A percentile compares a stretch with the other conserved stretches of the same genome.
phyloP scores from a whole-genome alignment of 1,140 invertebrate genomes.

The Sminthurides bifidus region DNA sequence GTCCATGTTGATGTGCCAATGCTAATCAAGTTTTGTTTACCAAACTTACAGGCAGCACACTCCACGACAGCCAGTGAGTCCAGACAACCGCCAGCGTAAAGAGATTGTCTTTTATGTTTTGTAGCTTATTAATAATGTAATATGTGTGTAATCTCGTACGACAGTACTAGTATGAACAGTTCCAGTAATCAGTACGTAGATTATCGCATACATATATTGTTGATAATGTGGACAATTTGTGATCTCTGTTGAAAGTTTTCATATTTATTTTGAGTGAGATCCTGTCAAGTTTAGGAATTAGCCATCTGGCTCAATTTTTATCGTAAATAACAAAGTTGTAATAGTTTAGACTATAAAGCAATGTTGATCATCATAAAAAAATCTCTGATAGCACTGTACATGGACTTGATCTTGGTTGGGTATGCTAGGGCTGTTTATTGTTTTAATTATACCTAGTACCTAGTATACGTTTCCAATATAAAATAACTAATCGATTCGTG shows the following conservation, averaged over 20 bases:
- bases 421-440: too few relatives aligned
- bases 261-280: slow-evolving; percentile 11
- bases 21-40: slow-evolving; percentile 2
- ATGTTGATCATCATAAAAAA: too few relatives aligned
- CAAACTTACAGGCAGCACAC: slow-evolving; percentile 23
- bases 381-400: too few relatives aligned
- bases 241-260: slow-evolving; percentile 8
- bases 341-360: too few relatives aligned
- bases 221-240: slow-evolving; percentile 3
- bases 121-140: slow-evolving; percentile 12
- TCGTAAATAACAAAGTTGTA: too few relatives aligned
- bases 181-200: background rate
- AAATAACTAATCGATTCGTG: too few relatives aligned
- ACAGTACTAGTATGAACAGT: background rate
- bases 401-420: too few relatives aligned
- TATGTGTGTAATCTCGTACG: background rate
- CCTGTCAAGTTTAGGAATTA: background rate
- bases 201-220: slow-evolving; percentile 1
- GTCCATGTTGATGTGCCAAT: too few relatives aligned
- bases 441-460: too few relatives aligned
- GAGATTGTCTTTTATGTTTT: background rate
- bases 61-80: slow-evolving; percentile 30
- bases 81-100: slow-evolving; percentile 23
- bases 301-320: too few relatives aligned
- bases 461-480: too few relatives aligned